These are phyloP conservation scores for Drosophila kepulauana DNA, from an alignment of 1,140 invertebrate genomes.

Conservation along the genomic window DNA sequence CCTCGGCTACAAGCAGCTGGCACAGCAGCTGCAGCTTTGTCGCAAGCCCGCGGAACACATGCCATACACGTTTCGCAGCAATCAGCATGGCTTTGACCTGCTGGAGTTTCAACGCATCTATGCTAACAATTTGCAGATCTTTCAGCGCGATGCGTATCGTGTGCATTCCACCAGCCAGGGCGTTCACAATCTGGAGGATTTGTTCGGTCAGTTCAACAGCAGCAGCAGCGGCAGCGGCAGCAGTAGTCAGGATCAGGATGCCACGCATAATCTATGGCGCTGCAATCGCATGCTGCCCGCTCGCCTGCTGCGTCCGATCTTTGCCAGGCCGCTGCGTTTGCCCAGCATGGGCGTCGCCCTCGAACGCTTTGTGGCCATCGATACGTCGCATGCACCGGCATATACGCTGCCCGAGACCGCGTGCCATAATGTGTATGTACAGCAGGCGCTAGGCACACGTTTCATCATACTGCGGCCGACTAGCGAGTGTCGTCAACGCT, in stretches of 20 bases:
- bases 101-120: slow-evolving; percentile 85
- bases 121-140: slow-evolving; percentile 84
- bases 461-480: slow-evolving; percentile 89
- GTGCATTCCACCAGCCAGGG: slow-evolving; percentile 85
- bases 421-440: slow-evolving; percentile 89
- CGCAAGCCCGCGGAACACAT: slow-evolving; percentile 45
- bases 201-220: slow-evolving; percentile 79
- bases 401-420: slow-evolving; percentile 89
- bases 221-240: slow-evolving; percentile 6
- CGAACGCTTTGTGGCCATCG: slow-evolving; percentile 89
- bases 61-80: slow-evolving; percentile 80
- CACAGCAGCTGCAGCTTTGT: slow-evolving; percentile 37
- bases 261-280: slow-evolving; percentile 86
- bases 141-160: slow-evolving; percentile 86
- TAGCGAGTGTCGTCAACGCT: slow-evolving; percentile 87
- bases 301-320: slow-evolving; percentile 87
- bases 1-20: slow-evolving; percentile 31
- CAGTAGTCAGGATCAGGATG: slow-evolving; percentile 38
- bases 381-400: slow-evolving; percentile 87
- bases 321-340: slow-evolving; percentile 86
- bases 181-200: slow-evolving; percentile 80
- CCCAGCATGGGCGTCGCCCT: slow-evolving; percentile 87
- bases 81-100: slow-evolving; percentile 81
- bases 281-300: slow-evolving; percentile 89
- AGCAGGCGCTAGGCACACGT: slow-evolving; percentile 88